Conservation (phyloP, 2,797 vertebrate genomes). For the Scleropages formosus region DNA sequence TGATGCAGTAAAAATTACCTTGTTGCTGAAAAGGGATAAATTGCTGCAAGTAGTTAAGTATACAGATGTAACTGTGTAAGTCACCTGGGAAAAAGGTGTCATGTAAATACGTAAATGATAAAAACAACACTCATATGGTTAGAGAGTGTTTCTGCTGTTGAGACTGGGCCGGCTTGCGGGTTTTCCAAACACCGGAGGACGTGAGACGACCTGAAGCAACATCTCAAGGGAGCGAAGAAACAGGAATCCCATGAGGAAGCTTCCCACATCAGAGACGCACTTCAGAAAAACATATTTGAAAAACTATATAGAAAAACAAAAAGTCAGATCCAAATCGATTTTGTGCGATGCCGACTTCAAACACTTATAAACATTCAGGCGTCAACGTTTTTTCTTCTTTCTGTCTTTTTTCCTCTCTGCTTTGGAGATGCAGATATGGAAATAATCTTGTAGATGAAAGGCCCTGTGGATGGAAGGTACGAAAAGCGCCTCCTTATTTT, state of each 20-base stretch:
- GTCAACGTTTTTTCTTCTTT: not conserved
- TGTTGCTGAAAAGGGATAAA: no score
- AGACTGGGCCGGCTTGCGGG: not conserved
- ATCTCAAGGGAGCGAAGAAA: not conserved
- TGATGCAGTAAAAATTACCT: no score
- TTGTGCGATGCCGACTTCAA: slow-evolving; percentile 13
- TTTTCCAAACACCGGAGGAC: not conserved
- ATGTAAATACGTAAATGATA: no score
- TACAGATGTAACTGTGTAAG: no score
- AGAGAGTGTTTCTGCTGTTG: no score
- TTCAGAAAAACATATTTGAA: not conserved
- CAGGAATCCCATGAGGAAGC: not conserved
- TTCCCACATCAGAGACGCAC: slow-evolving; percentile 16
- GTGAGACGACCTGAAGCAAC: not conserved
- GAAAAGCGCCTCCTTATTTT: not conserved
- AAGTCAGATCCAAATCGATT: not conserved
- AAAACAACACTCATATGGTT: no score
- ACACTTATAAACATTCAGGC: not conserved
- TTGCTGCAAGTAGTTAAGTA: no score
- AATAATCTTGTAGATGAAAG: not conserved
- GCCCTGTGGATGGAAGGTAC: not conserved
- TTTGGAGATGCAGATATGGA: slow-evolving; percentile 8
- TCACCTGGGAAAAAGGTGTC: no score
- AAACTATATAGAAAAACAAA: not conserved
- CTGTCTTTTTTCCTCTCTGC: not conserved